These are phyloP conservation scores for Alouatta caraya DNA, from an alignment of 2,797 vertebrate genomes.

Conservation along the genomic window DNA sequence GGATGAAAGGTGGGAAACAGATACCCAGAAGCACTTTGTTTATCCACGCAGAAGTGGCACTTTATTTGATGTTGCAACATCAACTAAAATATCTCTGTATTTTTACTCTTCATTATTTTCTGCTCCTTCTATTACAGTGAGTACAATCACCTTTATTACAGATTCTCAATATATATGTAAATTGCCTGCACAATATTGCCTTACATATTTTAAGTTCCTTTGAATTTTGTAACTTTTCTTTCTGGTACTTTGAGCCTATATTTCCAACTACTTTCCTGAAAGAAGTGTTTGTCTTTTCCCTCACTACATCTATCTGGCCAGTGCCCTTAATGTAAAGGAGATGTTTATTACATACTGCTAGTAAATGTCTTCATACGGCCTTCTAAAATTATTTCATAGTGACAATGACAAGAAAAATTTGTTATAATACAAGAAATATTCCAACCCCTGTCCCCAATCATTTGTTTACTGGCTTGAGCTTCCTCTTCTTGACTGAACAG, in stretches of 20 bases:
- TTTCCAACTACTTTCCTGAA: background rate
- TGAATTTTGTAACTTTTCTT: background rate
- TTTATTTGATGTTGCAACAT: background rate
- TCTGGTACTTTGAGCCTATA: background rate
- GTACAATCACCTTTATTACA: background rate
- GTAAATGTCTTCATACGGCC: background rate
- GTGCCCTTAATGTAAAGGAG: background rate
- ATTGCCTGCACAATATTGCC: background rate
- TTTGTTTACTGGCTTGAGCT: background rate
- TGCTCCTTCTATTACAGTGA: background rate
- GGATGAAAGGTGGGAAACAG: background rate
- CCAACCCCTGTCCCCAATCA: background rate
- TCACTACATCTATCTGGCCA: background rate
- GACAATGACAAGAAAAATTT: background rate
- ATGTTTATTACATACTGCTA: background rate
- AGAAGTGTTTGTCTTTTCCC: background rate
- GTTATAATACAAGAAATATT: background rate
- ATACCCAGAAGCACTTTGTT: background rate
- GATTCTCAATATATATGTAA: conserved; percentile 44
- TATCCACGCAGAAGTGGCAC: background rate
- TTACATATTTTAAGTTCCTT: conserved; percentile 3
- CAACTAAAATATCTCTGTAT: background rate
- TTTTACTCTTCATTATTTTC: conserved; percentile 35
- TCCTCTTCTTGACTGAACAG: background rate
- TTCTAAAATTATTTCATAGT: background rate